Conservation (phyloP, 2,888 invertebrate species). For the Pediacus dermestoides region DNA sequence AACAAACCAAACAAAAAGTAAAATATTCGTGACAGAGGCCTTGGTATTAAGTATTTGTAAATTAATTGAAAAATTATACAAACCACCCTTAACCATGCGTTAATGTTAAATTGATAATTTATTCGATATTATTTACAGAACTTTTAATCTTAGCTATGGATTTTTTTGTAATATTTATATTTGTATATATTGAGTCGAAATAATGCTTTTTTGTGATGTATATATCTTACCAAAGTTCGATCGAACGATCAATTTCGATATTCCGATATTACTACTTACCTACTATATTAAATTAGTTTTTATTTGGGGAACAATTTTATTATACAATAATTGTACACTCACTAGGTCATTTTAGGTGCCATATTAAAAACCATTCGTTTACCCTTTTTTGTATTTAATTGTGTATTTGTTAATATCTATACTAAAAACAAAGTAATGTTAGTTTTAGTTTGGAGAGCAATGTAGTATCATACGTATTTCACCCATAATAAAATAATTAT, state of each 20-base stretch:
- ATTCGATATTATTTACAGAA: slow-evolving; percentile 11
- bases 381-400: slow-evolving; percentile 15
- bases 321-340: slow-evolving; percentile 12
- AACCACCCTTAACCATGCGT: no score
- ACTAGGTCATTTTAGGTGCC: slow-evolving; percentile 25
- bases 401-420: slow-evolving; percentile 8
- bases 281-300: slow-evolving; percentile 11
- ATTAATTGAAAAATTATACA: no score
- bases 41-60: no score
- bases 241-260: slow-evolving; percentile 27
- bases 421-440: slow-evolving; percentile 16
- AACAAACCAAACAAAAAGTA: slow-evolving; percentile 1
- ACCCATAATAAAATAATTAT: slow-evolving; percentile 3
- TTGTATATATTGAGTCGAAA: slow-evolving; percentile 42
- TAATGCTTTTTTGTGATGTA: slow-evolving; percentile 39
- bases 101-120: no score
- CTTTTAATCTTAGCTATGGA: slow-evolving; percentile 5
- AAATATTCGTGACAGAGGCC: slow-evolving; percentile 31
- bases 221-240: slow-evolving; percentile 44
- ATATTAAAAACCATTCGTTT: slow-evolving; percentile 20
- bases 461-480: slow-evolving; percentile 10
- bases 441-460: slow-evolving; percentile 16
- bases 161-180: slow-evolving; percentile 28
- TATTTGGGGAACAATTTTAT: slow-evolving; percentile 23
- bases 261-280: slow-evolving; percentile 17